Evolutionary conservation across 2,113 vertebrate species (phyloP), one percentile per base, ranked within the genome.

Genomic region (Tragelaphus buxtoni): DNA sequence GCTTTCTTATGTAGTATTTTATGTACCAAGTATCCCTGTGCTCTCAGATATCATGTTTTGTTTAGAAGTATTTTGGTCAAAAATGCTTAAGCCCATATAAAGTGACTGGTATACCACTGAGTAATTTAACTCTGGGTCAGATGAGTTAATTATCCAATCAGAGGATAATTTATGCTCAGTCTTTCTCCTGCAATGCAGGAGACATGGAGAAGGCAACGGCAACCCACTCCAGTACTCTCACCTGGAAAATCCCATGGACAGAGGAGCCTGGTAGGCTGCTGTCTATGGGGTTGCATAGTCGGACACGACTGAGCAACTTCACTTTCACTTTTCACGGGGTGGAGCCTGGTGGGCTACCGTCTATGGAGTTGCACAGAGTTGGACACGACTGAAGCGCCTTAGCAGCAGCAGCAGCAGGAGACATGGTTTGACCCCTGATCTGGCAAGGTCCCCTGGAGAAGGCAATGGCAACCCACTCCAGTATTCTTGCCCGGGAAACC

Each of bases 161-260:
- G 90, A 94, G 98, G 45, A 79, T 98, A 97, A 98, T 98, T 97
- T 98, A 98, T 98, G 97, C 98, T 98, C 97, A 97, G 95, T 65
- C 89, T 95, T 95, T 92, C 96, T 95, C 72, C 72, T 76, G 72
- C 42, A 76, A 76, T 28, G 24, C 24, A 76, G 72, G 24, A 9
- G 39, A 76, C 12, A 26, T 3, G 9, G n/a, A 69, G 65, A 69
- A 69, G n/a, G 65, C 17, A 69, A 69, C 35, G 65, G 65, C 17
- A 69, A 22, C n/a, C 65, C 65, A 22, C n/a, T 69, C 65, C n/a
- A 69, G 18, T 35, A 69, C 22, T 69, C 8, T 35, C 5, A 17
- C 9, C n/a, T 4, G 4, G n/a, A n/a, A 69, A 69, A 69, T 18
- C 9, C 35, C n/a, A 69, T 69, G 32, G 65, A 69, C 18, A 69